These are phyloP conservation scores for Trissoscelio sp. DNA, from an alignment of 2,888 invertebrate species.

Conservation along the genomic window DNA sequence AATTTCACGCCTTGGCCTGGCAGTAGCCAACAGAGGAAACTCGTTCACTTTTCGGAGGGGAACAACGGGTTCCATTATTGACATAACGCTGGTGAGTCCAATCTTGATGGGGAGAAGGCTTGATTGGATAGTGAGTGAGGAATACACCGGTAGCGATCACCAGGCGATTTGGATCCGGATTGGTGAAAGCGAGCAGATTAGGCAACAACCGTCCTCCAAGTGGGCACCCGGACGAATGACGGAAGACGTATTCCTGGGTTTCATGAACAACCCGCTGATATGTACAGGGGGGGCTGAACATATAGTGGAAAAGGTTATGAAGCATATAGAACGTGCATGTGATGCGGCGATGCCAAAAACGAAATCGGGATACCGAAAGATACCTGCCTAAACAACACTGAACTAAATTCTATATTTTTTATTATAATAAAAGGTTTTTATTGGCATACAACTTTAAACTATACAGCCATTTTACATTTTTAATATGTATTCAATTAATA, in stretches of 20 bases:
- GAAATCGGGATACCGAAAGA: too few species aligned
- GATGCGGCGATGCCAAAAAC: not conserved
- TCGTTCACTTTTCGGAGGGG: not conserved
- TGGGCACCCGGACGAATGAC: not conserved
- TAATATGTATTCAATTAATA: too few species aligned
- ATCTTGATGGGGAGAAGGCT: not conserved
- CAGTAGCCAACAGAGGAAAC: slow-evolving; percentile 18
- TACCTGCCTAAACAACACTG: too few species aligned
- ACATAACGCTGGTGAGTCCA: slow-evolving; percentile 12
- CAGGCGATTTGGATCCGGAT: not conserved
- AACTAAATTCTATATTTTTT: too few species aligned
- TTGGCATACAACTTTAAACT: too few species aligned
- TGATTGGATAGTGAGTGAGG: not conserved
- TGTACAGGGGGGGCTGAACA: too few species aligned
- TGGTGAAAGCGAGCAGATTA: not conserved
- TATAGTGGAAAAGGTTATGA: too few species aligned
- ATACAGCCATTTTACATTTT: too few species aligned
- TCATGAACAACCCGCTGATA: not conserved
- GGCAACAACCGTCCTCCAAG: too few species aligned
- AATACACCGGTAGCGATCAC: slow-evolving; percentile 29
- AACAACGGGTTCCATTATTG: not conserved
- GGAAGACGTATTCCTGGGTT: not conserved
- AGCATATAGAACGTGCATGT: not conserved
- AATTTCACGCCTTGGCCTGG: slow-evolving; percentile 54
- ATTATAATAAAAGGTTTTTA: too few species aligned